phyloP scores from a whole-genome alignment of 1,140 invertebrate genomes.

The Adelges cooleyi region DNA sequence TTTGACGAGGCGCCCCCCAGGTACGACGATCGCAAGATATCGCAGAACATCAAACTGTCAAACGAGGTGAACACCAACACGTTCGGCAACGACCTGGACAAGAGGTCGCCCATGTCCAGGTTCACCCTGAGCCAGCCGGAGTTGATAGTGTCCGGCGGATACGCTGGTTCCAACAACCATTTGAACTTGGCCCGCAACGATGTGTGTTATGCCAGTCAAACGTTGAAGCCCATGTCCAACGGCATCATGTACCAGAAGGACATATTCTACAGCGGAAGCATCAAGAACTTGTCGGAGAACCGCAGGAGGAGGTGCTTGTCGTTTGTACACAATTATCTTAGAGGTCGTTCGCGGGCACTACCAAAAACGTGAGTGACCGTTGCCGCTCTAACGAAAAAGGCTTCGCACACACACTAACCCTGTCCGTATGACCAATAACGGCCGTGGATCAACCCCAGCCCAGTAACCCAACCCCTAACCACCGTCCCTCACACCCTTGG shows the following conservation, averaged over 20 bases:
- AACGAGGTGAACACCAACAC: slow-evolving; percentile 8
- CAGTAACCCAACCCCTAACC: too few relatives aligned
- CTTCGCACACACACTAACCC: not conserved
- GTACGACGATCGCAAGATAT: not conserved
- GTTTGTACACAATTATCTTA: not conserved
- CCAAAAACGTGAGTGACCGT: not conserved
- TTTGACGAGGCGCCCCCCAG: too few relatives aligned
- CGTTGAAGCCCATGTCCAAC: slow-evolving; percentile 37
- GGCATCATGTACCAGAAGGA: slow-evolving; percentile 75
- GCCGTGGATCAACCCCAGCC: too few relatives aligned
- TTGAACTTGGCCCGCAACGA: slow-evolving; percentile 32
- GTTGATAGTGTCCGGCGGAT: slow-evolving; percentile 37
- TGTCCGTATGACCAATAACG: too few relatives aligned
- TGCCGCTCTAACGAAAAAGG: not conserved
- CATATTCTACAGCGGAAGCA: slow-evolving; percentile 72
- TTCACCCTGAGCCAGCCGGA: slow-evolving; percentile 48
- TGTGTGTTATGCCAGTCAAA: not conserved
- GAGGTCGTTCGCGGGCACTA: not conserved
- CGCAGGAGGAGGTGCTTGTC: slow-evolving; percentile 31
- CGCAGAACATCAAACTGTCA: not conserved
- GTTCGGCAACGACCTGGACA: slow-evolving; percentile 16
- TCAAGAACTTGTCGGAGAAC: slow-evolving; percentile 47
- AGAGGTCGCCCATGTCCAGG: not conserved
- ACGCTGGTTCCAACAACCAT: slow-evolving; percentile 32
- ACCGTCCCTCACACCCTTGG: too few relatives aligned